Evolutionary conservation across 2,888 invertebrate genomes (phyloP), one percentile per base, ranked within the genome.

Genomic region (Criorhina ranunculi): DNA sequence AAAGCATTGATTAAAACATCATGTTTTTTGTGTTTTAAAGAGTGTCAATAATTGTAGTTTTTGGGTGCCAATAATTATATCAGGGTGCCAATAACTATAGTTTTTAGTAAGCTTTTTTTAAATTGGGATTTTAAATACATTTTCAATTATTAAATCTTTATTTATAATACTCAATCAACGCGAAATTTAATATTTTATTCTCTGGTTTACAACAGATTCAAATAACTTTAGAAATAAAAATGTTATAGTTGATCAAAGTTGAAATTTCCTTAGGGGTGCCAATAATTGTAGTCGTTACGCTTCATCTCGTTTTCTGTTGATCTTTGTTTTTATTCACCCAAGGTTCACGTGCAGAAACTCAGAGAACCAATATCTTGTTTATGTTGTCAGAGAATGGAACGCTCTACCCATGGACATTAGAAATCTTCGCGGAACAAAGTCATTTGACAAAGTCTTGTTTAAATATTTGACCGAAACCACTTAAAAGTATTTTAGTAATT

Each of bases 221-320:
- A 46, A 46, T 46, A 15, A 8, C 7, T 46, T 12, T 17, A 46
- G 12, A 35, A 35, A 46, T 17, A 12, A 46, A 46, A 17, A 46
- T 46, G 46, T 46, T 46, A 46, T 19, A 17, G 19, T 8, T 19
- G 35, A 46, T 46, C 46, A 46, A 46, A 17, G 15, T 46, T 46
- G 46, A 46, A 19, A 46, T 46, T 46, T 46, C 19, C 46, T 46
- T 15, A 46, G 46, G 46, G 46, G 46, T n/a, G n/a, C n/a, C 6
- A 35, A 35, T 35, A 35, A 35, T 35, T 46, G 12, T 8, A 46
- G 19, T 12, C 46, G 46, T 46, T 19, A 46, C 46, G 46, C 46
- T 44, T n/a, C n/a, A n/a, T n/a, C n/a, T n/a, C n/a, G n/a, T n/a
- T n/a, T n/a, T n/a, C n/a, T n/a, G n/a, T n/a, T n/a, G n/a, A n/a